Percentiles rank a stretch among this genome's conserved stretches.
These are phyloP conservation scores for Rhyacichthys aspro DNA, from an alignment of 2,797 vertebrate species.

Conservation along the genomic window DNA sequence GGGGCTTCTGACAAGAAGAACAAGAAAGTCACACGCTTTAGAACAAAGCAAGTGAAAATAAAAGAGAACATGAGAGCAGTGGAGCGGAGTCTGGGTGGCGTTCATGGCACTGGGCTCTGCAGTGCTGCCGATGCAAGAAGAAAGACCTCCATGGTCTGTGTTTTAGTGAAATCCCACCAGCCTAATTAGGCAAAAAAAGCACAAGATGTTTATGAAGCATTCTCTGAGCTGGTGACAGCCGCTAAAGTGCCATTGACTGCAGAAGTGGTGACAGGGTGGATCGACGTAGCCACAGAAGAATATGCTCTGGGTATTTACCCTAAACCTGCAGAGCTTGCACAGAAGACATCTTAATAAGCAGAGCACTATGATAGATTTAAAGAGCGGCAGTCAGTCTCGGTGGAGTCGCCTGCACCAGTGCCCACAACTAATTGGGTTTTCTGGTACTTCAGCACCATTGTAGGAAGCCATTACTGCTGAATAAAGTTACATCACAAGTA, in stretches of 20 bases:
- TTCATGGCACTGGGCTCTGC: constrained; percentile 19
- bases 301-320: constrained; percentile 70
- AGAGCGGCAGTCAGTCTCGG: constrained; percentile 53
- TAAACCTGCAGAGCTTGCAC: constrained; percentile 73
- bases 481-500: constrained; percentile 51
- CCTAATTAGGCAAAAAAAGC: constrained; percentile 82
- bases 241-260: constrained; percentile 78
- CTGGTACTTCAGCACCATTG: constrained; percentile 50
- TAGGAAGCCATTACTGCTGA: constrained; percentile 57
- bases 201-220: constrained; percentile 81
- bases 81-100: constrained; percentile 6
- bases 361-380: constrained; percentile 70
- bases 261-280: constrained; percentile 67
- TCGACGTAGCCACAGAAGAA: constrained; percentile 63
- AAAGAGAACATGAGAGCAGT: not conserved
- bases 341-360: constrained; percentile 82
- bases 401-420: constrained; percentile 65
- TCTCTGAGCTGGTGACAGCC: constrained; percentile 71
- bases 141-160: constrained; percentile 18
- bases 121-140: constrained; percentile 14
- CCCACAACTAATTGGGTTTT: constrained; percentile 74
- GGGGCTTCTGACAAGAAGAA: constrained; percentile 11
- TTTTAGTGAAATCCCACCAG: constrained; percentile 79
- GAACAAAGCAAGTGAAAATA: not conserved
- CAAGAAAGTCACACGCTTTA: constrained; percentile 16